A percentile compares a stretch with the other conserved stretches of the same genome.
phyloP scores from a whole-genome alignment of 2,888 invertebrate genomes.

The Drosophila formosana region DNA sequence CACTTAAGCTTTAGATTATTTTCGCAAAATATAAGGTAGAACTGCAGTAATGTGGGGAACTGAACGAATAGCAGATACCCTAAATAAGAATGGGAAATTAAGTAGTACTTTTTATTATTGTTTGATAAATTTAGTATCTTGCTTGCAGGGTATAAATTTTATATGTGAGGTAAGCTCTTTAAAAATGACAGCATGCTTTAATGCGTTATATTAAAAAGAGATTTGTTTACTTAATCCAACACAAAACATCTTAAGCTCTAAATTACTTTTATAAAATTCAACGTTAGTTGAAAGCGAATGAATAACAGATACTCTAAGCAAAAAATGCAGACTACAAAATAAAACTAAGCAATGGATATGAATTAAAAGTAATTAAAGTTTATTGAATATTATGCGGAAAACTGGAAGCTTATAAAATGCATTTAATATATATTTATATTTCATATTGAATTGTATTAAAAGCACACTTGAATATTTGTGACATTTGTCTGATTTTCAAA shows the following conservation, averaged over 20 bases:
- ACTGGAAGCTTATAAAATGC: no score
- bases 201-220: neutral
- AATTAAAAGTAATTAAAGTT: no score
- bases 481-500: no score
- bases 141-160: neutral
- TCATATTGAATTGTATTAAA: no score
- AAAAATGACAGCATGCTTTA: slow-evolving; percentile 1
- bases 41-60: neutral
- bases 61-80: neutral
- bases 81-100: neutral
- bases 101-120: no score
- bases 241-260: neutral
- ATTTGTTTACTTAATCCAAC: neutral
- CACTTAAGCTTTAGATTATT: neutral
- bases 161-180: neutral
- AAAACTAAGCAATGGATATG: no score
- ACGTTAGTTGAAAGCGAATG: neutral
- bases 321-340: no score
- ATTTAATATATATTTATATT: no score
- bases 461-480: no score
- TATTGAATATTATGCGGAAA: no score
- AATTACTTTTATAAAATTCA: neutral
- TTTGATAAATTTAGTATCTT: neutral
- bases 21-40: neutral
- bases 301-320: neutral